These are phyloP conservation scores for Alca torda DNA, from an alignment of 2,797 vertebrate species.

Conservation along the genomic window DNA sequence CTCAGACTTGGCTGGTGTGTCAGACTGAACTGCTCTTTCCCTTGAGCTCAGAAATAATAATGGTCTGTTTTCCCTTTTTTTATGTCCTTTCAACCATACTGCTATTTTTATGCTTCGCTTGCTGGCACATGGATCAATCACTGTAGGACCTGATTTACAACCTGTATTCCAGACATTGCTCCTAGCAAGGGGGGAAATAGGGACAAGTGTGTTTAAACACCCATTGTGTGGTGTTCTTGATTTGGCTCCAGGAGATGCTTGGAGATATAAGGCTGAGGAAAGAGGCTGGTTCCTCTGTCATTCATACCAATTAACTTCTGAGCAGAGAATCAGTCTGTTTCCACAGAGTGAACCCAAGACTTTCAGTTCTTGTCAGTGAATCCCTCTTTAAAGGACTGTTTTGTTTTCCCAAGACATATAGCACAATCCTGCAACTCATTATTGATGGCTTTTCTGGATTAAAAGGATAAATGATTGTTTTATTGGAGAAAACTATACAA, in stretches of 20 bases:
- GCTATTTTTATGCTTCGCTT: constrained; percentile 28
- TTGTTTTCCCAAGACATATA: not conserved
- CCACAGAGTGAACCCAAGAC: not conserved
- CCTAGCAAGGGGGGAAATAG: not conserved
- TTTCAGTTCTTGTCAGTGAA: not conserved
- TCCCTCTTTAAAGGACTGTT: not conserved
- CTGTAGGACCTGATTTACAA: constrained; percentile 46
- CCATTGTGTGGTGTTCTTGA: not conserved
- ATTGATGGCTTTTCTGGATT: not conserved
- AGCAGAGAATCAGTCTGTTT: not conserved
- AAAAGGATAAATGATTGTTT: constrained; percentile 13
- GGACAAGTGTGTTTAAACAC: constrained; percentile 38
- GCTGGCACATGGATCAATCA: constrained; percentile 38
- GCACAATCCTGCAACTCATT: not conserved
- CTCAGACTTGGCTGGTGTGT: not conserved
- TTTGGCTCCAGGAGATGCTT: constrained; percentile 5
- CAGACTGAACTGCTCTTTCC: not conserved
- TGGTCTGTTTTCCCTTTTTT: constrained; percentile 26
- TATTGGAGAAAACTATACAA: constrained; percentile 15
- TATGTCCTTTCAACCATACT: constrained; percentile 26
- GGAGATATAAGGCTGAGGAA: not conserved
- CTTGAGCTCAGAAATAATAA: constrained; percentile 16
- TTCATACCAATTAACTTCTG: constrained; percentile 20
- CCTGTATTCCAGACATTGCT: constrained; percentile 32
- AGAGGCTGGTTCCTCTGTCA: not conserved